Percentiles rank a stretch among this genome's conserved stretches.
phyloP scores from a whole-genome alignment of 23 tunicate species.

The Styela plicata region DNA sequence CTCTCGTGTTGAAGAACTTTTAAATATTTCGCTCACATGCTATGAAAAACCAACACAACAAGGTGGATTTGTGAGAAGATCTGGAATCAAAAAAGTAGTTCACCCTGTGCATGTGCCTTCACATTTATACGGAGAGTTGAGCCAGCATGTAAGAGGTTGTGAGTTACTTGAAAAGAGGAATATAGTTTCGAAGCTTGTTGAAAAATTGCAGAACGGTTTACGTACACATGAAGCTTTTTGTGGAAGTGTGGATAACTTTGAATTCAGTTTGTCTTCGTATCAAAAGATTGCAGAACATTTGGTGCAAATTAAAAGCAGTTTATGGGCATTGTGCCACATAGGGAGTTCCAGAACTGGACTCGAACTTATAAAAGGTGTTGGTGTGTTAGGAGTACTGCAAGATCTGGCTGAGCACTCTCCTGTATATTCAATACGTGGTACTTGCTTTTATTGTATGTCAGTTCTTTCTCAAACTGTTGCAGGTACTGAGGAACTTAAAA shows the following conservation, averaged over 20 bases:
- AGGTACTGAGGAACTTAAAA: slow-evolving; percentile 58
- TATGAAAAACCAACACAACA: slow-evolving; percentile 64
- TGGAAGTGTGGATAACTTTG: slow-evolving; percentile 15
- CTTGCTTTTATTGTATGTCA: slow-evolving; percentile 60
- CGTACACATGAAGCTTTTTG: slow-evolving; percentile 3
- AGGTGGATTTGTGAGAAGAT: slow-evolving; percentile 76
- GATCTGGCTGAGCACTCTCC: slow-evolving; percentile 44
- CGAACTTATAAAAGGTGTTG: slow-evolving; percentile 31
- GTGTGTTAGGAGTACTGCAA: slow-evolving; percentile 27
- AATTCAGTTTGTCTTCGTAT: slow-evolving; percentile 4
- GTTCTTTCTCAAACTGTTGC: slow-evolving; percentile 71
- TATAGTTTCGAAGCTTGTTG: slow-evolving; percentile 31
- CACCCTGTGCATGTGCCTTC: slow-evolving; percentile 77
- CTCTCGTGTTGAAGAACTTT: slow-evolving; percentile 67
- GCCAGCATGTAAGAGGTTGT: slow-evolving; percentile 57
- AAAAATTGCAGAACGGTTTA: slow-evolving; percentile 32
- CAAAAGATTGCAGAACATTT: slow-evolving; percentile 15
- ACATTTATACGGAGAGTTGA: slow-evolving; percentile 87
- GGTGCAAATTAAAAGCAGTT: slow-evolving; percentile 50
- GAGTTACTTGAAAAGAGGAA: slow-evolving; percentile 37
- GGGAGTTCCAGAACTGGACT: slow-evolving; percentile 65
- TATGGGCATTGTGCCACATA: slow-evolving; percentile 93
- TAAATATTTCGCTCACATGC: slow-evolving; percentile 63
- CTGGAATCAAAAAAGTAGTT: slow-evolving; percentile 59
- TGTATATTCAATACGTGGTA: slow-evolving; percentile 54